Conservation (phyloP, 2,888 invertebrate genomes). For the Eristalis pertinax region DNA sequence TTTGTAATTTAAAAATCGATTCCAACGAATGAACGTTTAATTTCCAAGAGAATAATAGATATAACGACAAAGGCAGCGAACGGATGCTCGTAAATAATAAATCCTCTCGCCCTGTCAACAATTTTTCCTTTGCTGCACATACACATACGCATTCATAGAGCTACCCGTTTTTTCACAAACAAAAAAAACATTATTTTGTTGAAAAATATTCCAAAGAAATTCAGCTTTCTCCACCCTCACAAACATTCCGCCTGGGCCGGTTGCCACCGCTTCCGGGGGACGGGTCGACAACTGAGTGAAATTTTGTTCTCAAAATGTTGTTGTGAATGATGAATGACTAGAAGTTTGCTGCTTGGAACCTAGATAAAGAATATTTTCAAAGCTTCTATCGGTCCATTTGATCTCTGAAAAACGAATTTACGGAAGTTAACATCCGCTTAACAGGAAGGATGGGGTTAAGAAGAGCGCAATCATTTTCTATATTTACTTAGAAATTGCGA, state of each 20-base stretch:
- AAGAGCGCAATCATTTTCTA: slow-evolving; percentile 14
- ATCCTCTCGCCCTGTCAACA: slow-evolving; percentile 58
- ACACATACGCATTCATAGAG: neutral
- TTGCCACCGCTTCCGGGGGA: neutral
- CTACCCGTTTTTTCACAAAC: neutral
- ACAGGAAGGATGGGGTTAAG: neutral
- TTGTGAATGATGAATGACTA: slow-evolving; percentile 57
- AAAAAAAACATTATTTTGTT: slow-evolving; percentile 22
- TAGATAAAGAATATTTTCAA: slow-evolving; percentile 48
- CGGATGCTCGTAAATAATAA: slow-evolving; percentile 61
- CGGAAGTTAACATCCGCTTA: slow-evolving; percentile 31
- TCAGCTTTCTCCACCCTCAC: slow-evolving; percentile 15
- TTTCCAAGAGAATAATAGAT: slow-evolving; percentile 53
- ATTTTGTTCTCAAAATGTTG: slow-evolving; percentile 16
- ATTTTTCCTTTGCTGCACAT: slow-evolving; percentile 11
- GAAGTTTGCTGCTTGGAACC: slow-evolving; percentile 46
- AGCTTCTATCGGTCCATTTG: slow-evolving; percentile 37
- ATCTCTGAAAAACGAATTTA: slow-evolving; percentile 27
- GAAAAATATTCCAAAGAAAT: slow-evolving; percentile 49
- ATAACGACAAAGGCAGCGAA: slow-evolving; percentile 33
- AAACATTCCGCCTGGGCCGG: neutral
- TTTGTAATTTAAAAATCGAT: slow-evolving; percentile 22
- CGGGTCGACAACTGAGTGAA: neutral
- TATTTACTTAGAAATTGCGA: neutral
- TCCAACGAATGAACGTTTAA: slow-evolving; percentile 22